Percentiles rank a stretch among this genome's conserved stretches.
phyloP scores from a whole-genome alignment of 2,888 invertebrate species.

The Dryocosmus kuriphilus region DNA sequence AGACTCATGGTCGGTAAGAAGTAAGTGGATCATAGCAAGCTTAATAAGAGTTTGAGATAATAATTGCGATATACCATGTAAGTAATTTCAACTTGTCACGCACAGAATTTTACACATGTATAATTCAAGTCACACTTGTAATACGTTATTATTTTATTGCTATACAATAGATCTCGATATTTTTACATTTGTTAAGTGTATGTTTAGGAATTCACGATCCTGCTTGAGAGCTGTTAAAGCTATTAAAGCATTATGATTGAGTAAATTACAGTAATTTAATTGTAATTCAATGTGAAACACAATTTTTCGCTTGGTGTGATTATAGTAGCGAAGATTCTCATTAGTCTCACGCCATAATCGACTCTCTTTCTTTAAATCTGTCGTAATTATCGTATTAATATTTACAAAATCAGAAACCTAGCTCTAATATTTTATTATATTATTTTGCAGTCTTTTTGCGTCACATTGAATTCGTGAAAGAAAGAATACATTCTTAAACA shows the following conservation, averaged over 20 bases:
- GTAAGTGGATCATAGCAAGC: conserved; percentile 37
- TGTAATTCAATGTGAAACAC: conserved; percentile 54
- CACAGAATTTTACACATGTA: conserved; percentile 40
- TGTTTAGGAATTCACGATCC: conserved; percentile 59
- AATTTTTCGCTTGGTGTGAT: conserved; percentile 55
- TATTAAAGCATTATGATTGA: conserved; percentile 59
- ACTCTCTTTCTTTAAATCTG: conserved; percentile 26
- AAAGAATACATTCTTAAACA: conserved; percentile 42
- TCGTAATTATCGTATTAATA: conserved; percentile 52
- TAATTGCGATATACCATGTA: conserved; percentile 35
- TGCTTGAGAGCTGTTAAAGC: conserved; percentile 55
- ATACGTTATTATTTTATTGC: conserved; percentile 62
- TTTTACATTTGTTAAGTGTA: conserved; percentile 61
- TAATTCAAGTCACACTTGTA: conserved; percentile 52
- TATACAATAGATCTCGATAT: conserved; percentile 62
- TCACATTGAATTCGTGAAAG: conserved; percentile 59
- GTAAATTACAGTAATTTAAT: conserved; percentile 58
- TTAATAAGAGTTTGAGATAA: conserved; percentile 39
- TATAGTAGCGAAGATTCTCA: conserved; percentile 51
- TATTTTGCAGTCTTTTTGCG: conserved; percentile 63
- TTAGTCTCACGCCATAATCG: conserved; percentile 40
- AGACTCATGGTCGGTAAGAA: conserved; percentile 36
- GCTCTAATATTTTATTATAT: conserved; percentile 52
- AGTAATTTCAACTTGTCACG: conserved; percentile 36
- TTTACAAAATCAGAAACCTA: conserved; percentile 60